Conservation (phyloP, 2,888 invertebrate genomes). For the Lithophane semibrunnea region DNA sequence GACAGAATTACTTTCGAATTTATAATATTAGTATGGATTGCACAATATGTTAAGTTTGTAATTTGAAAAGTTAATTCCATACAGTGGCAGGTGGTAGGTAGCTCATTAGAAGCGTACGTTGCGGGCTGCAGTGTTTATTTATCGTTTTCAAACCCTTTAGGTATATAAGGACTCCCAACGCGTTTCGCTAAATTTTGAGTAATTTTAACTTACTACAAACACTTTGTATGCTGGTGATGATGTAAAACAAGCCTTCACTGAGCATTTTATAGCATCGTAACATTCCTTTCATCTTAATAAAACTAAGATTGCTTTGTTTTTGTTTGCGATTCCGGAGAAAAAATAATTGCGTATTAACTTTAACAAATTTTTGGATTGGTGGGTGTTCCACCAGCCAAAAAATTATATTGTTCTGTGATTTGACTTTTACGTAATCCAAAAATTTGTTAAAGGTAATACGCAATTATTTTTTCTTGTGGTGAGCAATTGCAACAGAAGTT, state of each 20-base stretch:
- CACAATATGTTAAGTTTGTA: neutral
- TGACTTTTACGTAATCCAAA: no score
- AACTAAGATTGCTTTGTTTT: slow-evolving; percentile 37
- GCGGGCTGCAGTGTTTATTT: neutral
- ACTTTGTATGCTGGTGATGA: slow-evolving; percentile 19
- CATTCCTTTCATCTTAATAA: slow-evolving; percentile 44
- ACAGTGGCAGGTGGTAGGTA: neutral
- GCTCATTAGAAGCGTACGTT: neutral
- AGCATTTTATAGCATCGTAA: slow-evolving; percentile 54
- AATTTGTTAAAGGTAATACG: no score
- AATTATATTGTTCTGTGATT: no score
- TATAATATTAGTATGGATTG: neutral
- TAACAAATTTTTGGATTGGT: no score
- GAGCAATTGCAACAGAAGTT: neutral
- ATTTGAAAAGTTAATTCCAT: neutral
- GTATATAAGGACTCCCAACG: neutral
- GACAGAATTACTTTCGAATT: no score
- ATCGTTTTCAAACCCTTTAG: neutral
- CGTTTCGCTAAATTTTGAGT: neutral
- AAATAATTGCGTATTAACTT: slow-evolving; percentile 21
- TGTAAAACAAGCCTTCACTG: slow-evolving; percentile 14
- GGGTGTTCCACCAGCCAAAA: no score
- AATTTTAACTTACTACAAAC: slow-evolving; percentile 16
- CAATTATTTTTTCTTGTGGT: no score
- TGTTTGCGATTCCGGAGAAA: slow-evolving; percentile 1